phyloP scores from a whole-genome alignment of 2,888 invertebrate genomes.

The Chloroclysta siterata region DNA sequence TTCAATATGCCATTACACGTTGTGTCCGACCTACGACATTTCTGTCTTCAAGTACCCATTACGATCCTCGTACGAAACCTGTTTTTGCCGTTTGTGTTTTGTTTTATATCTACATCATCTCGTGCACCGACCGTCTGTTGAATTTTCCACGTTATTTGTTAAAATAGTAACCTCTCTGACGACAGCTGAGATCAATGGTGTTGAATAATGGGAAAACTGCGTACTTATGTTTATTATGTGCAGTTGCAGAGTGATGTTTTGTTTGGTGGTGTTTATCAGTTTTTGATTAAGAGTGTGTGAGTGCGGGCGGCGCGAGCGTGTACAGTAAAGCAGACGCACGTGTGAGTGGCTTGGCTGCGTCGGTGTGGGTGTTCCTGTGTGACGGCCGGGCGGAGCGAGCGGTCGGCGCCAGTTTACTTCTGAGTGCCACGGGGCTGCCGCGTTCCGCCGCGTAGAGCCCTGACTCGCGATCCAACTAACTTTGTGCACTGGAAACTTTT shows the following conservation, averaged over 20 bases:
- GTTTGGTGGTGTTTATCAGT: slow-evolving; percentile 81
- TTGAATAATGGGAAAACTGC: slow-evolving; percentile 53
- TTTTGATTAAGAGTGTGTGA: slow-evolving; percentile 54
- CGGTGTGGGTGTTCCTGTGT: slow-evolving; percentile 72
- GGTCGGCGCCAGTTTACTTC: slow-evolving; percentile 73
- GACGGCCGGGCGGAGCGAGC: slow-evolving; percentile 58
- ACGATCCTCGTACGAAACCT: slow-evolving; percentile 44
- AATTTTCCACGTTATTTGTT: slow-evolving; percentile 29
- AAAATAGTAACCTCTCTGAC: slow-evolving; percentile 12
- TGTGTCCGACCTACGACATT: slow-evolving; percentile 46
- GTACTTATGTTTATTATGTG: slow-evolving; percentile 56
- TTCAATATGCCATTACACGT: slow-evolving; percentile 46
- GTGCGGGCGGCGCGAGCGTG: slow-evolving; percentile 48
- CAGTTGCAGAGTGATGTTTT: slow-evolving; percentile 74
- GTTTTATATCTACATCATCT: slow-evolving; percentile 35
- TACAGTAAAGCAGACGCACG: slow-evolving; percentile 44
- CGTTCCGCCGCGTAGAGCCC: slow-evolving; percentile 69
- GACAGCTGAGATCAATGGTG: slow-evolving; percentile 41
- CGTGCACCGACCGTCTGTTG: slow-evolving; percentile 26
- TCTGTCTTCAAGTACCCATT: slow-evolving; percentile 46
- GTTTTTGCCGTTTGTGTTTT: slow-evolving; percentile 41
- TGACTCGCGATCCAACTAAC: slow-evolving; percentile 76
- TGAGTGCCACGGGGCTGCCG: slow-evolving; percentile 76
- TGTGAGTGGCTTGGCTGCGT: slow-evolving; percentile 50
- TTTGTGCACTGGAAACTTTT: slow-evolving; percentile 84